Conservation (phyloP, 2,113 vertebrate genomes). For the Nannospalax galili region DNA sequence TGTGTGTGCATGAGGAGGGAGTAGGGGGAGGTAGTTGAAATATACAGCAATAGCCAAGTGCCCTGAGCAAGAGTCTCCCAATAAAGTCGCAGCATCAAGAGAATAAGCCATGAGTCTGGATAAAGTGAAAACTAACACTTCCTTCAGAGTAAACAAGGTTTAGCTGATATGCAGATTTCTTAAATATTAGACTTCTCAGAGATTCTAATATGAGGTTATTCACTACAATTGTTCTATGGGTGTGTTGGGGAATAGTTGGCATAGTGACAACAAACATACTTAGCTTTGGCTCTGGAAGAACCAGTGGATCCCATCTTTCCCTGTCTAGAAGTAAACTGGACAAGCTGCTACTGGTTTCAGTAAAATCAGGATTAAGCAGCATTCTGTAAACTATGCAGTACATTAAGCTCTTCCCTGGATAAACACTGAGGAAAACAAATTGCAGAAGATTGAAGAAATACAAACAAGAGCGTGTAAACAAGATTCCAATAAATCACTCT, state of each 20-base stretch:
- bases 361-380: slow-evolving; percentile 16
- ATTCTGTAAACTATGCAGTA: not conserved
- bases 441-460: slow-evolving; percentile 1
- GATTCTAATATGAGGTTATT: not conserved
- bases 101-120: not conserved
- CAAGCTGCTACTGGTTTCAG: not conserved
- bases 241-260: no score
- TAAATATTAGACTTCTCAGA: slow-evolving; percentile 5
- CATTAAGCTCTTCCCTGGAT: not conserved
- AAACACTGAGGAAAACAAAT: slow-evolving; percentile 50
- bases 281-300: not conserved
- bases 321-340: not conserved
- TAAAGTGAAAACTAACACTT: not conserved
- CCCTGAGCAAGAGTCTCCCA: not conserved
- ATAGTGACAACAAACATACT: not conserved
- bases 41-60: not conserved
- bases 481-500: slow-evolving; percentile 21
- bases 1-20: accelerated
- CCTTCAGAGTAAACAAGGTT: not conserved
- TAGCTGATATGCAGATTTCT: not conserved
- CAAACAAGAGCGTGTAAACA: slow-evolving; percentile 47
- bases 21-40: not conserved
- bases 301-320: not conserved
- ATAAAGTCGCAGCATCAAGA: not conserved
- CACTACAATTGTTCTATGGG: not conserved